phyloP scores from a whole-genome alignment of 2,888 invertebrate species.

The Eupithecia subfuscata region DNA sequence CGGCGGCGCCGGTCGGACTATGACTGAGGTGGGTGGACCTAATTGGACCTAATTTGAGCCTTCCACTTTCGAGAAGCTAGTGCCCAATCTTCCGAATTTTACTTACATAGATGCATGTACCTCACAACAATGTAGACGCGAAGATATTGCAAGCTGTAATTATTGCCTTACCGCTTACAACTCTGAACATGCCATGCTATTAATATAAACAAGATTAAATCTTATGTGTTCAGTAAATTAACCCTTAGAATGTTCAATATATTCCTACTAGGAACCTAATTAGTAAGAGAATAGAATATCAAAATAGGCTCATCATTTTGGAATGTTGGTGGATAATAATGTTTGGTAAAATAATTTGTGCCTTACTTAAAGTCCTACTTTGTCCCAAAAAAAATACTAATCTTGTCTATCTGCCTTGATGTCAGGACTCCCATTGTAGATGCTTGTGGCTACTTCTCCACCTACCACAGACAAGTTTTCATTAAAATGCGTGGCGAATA shows the following conservation, averaged over 20 bases:
- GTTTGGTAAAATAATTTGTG: too few species aligned
- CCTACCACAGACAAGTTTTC: too few species aligned
- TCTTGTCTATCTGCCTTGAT: not conserved
- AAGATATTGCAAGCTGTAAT: slow-evolving; percentile 62
- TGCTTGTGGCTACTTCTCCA: too few species aligned
- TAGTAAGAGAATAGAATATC: slow-evolving; percentile 2
- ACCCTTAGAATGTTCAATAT: slow-evolving; percentile 2
- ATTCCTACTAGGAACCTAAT: not conserved
- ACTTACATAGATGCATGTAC: slow-evolving; percentile 11
- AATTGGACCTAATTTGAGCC: too few species aligned
- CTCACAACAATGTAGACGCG: slow-evolving; percentile 58
- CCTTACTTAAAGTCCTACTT: too few species aligned
- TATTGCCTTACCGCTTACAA: slow-evolving; percentile 60
- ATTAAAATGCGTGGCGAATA: too few species aligned
- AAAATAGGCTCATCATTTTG: not conserved
- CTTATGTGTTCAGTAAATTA: slow-evolving; percentile 2
- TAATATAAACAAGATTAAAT: slow-evolving; percentile 10
- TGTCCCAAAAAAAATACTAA: too few species aligned
- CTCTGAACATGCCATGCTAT: slow-evolving; percentile 7
- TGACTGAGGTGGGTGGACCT: too few species aligned
- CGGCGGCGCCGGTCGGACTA: too few species aligned
- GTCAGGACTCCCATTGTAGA: not conserved
- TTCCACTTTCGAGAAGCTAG: too few species aligned
- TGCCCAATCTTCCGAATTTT: too few species aligned
- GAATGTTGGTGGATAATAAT: not conserved